Evolutionary conservation across 2,797 vertebrate species (phyloP).

Genomic region (Tokudaia tokunoshimensis): DNA sequence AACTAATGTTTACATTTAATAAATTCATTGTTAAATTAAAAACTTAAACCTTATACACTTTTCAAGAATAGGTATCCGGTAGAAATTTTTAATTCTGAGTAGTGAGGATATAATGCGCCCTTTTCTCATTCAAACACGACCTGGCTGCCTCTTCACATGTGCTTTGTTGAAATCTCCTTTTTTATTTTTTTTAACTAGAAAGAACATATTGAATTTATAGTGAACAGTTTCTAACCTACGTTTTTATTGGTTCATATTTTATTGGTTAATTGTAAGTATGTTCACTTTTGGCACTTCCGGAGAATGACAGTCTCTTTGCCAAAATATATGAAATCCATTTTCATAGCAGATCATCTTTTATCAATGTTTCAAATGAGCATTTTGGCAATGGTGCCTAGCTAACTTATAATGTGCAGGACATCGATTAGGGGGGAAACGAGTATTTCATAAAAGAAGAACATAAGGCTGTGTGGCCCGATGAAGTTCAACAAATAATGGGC

Average conservation of each 20-base stretch:
- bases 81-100: background rate
- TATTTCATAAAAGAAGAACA: background rate
- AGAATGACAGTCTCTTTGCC: background rate
- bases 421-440: background rate
- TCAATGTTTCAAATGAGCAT: background rate
- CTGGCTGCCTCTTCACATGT: background rate
- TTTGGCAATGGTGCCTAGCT: background rate
- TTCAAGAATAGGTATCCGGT: background rate
- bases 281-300: background rate
- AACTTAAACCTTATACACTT: background rate
- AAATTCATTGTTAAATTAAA: background rate
- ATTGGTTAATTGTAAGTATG: background rate
- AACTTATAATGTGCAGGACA: background rate
- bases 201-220: background rate
- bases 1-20: background rate
- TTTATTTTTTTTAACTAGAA: too few relatives aligned
- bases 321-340: background rate
- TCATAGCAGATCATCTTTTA: background rate
- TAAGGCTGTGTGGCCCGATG: background rate
- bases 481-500: background rate
- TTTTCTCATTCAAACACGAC: background rate
- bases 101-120: background rate
- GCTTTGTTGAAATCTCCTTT: background rate
- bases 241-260: background rate
- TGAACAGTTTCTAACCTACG: background rate